Conservation (phyloP, 2,113 vertebrate species). For the Hemibagrus wyckioides region DNA sequence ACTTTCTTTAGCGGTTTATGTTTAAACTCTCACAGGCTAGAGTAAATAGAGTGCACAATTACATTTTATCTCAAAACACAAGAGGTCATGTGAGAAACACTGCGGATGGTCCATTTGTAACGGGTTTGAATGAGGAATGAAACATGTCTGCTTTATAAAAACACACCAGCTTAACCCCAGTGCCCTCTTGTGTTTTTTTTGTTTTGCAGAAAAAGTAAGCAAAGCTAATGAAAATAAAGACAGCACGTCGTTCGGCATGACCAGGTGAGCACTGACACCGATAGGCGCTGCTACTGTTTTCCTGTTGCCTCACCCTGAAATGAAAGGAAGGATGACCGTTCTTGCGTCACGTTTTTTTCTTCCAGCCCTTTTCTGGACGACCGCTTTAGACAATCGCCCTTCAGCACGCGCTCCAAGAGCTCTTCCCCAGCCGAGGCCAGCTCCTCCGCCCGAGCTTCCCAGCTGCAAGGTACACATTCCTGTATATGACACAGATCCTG, state of each 20-base stretch:
- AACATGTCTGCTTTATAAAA: not conserved
- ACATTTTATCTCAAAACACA: not conserved
- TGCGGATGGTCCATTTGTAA: not conserved
- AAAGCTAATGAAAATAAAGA: slow-evolving; percentile 98
- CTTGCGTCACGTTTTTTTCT: slow-evolving; percentile 12
- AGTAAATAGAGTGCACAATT: not conserved
- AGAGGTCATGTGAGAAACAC: not conserved
- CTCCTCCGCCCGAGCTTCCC: slow-evolving; percentile 80
- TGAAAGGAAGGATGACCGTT: not conserved
- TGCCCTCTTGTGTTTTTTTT: slow-evolving; percentile 34
- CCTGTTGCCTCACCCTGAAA: not conserved
- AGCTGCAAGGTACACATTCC: slow-evolving; percentile 77
- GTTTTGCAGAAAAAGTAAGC: slow-evolving; percentile 93
- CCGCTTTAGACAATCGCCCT: slow-evolving; percentile 97
- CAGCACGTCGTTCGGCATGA: slow-evolving; percentile 82
- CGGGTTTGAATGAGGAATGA: not conserved
- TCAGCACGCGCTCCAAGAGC: slow-evolving; percentile 92
- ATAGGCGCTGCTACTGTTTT: not conserved
- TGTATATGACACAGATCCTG: no score
- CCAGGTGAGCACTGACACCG: slow-evolving; percentile 77
- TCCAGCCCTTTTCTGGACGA: slow-evolving; percentile 95
- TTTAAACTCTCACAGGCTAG: slow-evolving; percentile 9
- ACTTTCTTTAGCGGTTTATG: slow-evolving; percentile 7
- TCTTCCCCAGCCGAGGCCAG: slow-evolving; percentile 82
- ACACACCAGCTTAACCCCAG: slow-evolving; percentile 6